Evolutionary conservation across 2,888 invertebrate genomes (phyloP), one percentile per base, ranked within the genome.

Genomic region (Oscheius sp.): DNA sequence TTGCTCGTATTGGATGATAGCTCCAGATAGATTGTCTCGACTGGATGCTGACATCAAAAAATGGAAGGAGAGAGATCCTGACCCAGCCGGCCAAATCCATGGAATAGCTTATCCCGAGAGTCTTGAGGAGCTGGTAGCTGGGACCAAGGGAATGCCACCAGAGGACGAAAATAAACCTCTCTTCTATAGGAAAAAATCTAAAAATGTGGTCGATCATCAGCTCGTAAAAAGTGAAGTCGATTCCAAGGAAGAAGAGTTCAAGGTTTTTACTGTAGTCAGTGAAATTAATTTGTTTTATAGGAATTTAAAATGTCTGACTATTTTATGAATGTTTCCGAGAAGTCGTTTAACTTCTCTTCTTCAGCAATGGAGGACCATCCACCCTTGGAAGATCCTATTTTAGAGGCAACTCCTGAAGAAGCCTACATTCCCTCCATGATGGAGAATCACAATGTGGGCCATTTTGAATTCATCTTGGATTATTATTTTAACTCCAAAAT

Each of bases 1-100:
- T 65, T 69, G 77, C 1, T 96, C 96, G 85, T 89, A 96, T 80
- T 96, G 96, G 96, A 95, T 95, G 10, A 93, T 96, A 91, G 95
- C 95, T 89, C 96, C 96, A 0, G 91, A 92, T 15, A 96, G 96
- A 88, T 91, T 94, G 45, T 91, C 92, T 20, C 97, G 97, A 89
- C 95, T 97, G 95, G 95, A 96, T 83, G 95, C 96, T 87, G 96
- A 97, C 88, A 94, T 97, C 61, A 93, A 93, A 83, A 97, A 97
- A 87, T 96, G 96, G 95, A 93, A 95, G 25, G 91, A 94, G 77
- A 96, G 96, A 88, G 96, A 96, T 89, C 94, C 95, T 0, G 90
- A 91, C 75, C 94, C 94, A 8, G 95, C 96, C 69, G 92, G 92
- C 29, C 29, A 42, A 12, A 45, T 27, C 81, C 92, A 92, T 84